Evolutionary conservation across 2,797 vertebrate genomes (phyloP).

Genomic region (Florisuga fusca): DNA sequence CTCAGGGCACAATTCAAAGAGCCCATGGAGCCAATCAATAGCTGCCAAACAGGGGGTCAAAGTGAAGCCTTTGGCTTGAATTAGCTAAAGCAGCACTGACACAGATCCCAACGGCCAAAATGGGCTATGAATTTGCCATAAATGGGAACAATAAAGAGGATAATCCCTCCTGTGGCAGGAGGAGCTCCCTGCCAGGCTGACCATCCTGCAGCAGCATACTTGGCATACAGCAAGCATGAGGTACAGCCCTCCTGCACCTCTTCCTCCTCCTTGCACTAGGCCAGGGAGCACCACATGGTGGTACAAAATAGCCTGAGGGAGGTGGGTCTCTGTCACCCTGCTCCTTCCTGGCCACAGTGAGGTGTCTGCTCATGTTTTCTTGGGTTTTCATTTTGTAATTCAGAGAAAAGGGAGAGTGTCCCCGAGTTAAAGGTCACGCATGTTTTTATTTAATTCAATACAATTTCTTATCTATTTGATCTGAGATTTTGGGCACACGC

Average conservation of each 20-base stretch:
- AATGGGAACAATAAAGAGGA: neutral
- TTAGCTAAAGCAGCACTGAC: neutral
- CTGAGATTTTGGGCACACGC: neutral
- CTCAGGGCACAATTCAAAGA: neutral
- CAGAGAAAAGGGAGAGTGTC: neutral
- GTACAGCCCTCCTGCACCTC: no score
- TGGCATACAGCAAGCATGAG: neutral
- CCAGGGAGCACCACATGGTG: accelerated
- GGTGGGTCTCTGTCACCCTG: accelerated
- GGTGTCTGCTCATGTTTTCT: neutral
- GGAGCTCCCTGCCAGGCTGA: neutral
- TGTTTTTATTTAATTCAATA: neutral
- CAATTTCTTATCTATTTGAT: neutral
- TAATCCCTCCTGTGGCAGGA: neutral
- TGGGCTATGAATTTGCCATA: neutral
- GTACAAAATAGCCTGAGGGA: neutral
- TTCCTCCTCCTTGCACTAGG: neutral
- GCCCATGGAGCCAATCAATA: neutral
- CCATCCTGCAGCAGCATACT: neutral
- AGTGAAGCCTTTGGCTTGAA: neutral
- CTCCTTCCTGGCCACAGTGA: neutral
- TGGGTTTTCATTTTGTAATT: neutral
- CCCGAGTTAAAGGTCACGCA: neutral
- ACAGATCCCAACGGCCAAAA: neutral
- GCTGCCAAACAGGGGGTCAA: accelerated